Evolutionary conservation across 1,140 invertebrate species (phyloP), one percentile per base, ranked within the genome.

Genomic region (Himalopsyche phryganea): DNA sequence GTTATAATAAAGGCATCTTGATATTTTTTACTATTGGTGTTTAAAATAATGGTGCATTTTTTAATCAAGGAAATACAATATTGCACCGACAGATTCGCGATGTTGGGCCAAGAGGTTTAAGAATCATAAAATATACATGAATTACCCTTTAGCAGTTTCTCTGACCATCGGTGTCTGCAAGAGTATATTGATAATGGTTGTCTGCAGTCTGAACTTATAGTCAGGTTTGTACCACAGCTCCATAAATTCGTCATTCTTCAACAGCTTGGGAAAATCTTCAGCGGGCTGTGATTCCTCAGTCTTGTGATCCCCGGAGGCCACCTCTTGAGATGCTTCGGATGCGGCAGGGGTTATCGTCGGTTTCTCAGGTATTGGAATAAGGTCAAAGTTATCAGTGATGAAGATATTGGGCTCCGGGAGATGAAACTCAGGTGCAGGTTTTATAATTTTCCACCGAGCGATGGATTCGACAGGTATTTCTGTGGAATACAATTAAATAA

Each of bases 141-240:
- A n/a, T n/a, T 50, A 50, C 49, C 36, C 32, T 66, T 84, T 72
- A 1, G 83, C 72, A 18, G 80, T 83, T 41, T 81, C 72, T 10
- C 80, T 66, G 20, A 82, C 75, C 17, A 86, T 63, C 7, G 88
- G 85, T 35, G 84, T 86, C 41, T 88, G 82, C 41, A 94, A 82
- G 71, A 88, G 83, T 65, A 91, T 85, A 61, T 83, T 80, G 52
- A 91, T 82, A 59, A 83, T 84, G 0, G 85, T 88, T 49, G 88
- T 88, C 0, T 94, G 94, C n/a, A 92, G 76, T 3, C 86, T 77
- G 71, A 93, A 96, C 67, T 89, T 91, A 35, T 87, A 82, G 71
- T 96, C 94, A 47, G 87, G 84, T 53, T 90, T 87, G 71, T 88
- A 94, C 92, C 92, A 97, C 23, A 96, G 65, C 68, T 91, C 89